Base-by-base conservation (phyloP, 1,140 invertebrate genomes). In the Hylyphantes graminicola region DNA sequence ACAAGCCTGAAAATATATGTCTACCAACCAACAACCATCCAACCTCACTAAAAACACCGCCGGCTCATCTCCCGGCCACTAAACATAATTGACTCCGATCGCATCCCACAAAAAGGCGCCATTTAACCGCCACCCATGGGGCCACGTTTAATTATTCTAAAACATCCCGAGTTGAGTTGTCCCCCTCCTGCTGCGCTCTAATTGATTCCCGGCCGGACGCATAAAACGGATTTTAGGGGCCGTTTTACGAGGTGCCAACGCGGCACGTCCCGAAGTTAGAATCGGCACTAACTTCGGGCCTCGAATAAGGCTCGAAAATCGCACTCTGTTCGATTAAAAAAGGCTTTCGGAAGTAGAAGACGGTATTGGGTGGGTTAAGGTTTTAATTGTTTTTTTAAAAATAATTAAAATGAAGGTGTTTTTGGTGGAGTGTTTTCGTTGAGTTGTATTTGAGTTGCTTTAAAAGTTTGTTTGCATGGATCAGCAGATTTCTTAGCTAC, bases 131-230 rank as follows among this genome's bases (percentile, higher is more conserved):
- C 10, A 57, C 48, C 78, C 67, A 51, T 17, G 78, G 73, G 67
- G 73, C 72, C 73, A 81, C 67, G 78, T 81, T 81, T 81, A 81
- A 81, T 81, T 81, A 81, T 81, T 81, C 78, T 81, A 81, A 81
- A 81, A 81, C 78, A 72, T 68, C n/a, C 21, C 48, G 78, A 81
- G 78, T 81, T 15, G 78, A 81, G 78, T 51, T 81, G 78, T 81
- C 17, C 19, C 35, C n/a, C 19, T 72, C 55, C 78, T 81, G 61
- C 78, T 73, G 67, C 68, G n/a, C n/a, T 35, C 53, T 81, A 81
- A 81, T 81, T 81, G 78, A 81, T 81, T 81, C 68, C 35, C 57
- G 53, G 12, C 9, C 35, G 61, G 64, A 63, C 55, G 65, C 78
- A 81, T 81, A 81, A 81, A 81, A 53, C 55, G 57, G 55, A 54